Evolutionary conservation across 2,113 vertebrate genomes (phyloP).

Genomic region (Otolemur garnettii): DNA sequence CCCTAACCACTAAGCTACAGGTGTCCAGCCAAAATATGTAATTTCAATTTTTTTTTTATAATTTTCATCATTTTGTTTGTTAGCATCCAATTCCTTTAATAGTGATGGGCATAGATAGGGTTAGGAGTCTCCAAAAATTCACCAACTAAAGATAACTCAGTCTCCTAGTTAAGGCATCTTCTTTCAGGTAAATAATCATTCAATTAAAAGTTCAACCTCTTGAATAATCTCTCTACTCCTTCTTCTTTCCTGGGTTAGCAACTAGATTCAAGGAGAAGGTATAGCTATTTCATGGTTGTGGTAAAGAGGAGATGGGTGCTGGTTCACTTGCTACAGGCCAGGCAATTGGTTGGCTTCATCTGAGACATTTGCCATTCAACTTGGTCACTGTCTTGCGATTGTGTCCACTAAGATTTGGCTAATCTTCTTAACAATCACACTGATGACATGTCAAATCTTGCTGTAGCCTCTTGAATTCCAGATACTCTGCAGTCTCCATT

Average conservation of each 20-base stretch:
- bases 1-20: too few relatives aligned
- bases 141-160: not conserved
- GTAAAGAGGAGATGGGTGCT: not conserved
- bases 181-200: not conserved
- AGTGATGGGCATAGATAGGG: not conserved
- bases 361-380: not conserved
- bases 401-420: not conserved
- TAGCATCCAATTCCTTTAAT: not conserved
- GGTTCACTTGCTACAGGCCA: not conserved
- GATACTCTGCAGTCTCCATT: not conserved
- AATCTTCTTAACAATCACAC: not conserved
- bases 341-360: not conserved
- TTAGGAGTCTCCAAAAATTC: not conserved
- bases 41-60: not conserved
- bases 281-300: not conserved
- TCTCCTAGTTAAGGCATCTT: not conserved
- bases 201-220: not conserved
- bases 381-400: not conserved
- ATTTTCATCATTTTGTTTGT: not conserved
- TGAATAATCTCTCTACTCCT: not conserved
- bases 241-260: not conserved
- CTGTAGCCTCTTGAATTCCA: not conserved
- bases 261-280: not conserved
- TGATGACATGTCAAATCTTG: not conserved
- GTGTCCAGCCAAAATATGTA: too few relatives aligned